These are phyloP conservation scores for Muricea muricata DNA, from an alignment of 92 coral and sea anemone genomes.

Conservation along the genomic window DNA sequence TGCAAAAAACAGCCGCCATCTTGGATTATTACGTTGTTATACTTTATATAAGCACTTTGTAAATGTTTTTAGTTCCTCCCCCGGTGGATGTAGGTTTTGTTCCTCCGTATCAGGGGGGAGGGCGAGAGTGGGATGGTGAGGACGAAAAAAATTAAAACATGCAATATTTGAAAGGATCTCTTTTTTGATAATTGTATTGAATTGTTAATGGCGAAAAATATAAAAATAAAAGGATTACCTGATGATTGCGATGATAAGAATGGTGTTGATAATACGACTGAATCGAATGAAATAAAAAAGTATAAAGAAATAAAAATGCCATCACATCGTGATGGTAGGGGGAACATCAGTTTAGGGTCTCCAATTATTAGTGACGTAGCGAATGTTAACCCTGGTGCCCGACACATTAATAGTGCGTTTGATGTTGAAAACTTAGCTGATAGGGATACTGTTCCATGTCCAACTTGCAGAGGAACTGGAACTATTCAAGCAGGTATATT, in stretches of 20 bases:
- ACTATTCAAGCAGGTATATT: slow-evolving; percentile 81
- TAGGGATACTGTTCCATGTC: slow-evolving; percentile 67
- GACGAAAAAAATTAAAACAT: too few relatives aligned
- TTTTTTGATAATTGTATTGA: too few relatives aligned
- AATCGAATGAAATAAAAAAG: neutral
- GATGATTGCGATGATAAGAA: neutral
- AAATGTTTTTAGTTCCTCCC: neutral
- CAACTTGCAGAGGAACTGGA: slow-evolving; percentile 91
- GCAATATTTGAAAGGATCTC: too few relatives aligned
- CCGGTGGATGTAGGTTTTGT: neutral
- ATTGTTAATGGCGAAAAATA: neutral
- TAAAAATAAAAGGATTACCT: neutral
- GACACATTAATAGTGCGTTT: slow-evolving; percentile 21
- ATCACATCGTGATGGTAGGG: neutral
- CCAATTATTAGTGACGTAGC: neutral
- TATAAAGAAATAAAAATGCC: slow-evolving; percentile 21
- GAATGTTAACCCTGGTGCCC: neutral
- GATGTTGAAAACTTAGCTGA: slow-evolving; percentile 57
- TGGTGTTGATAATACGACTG: neutral
- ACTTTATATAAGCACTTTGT: slow-evolving; percentile 8
- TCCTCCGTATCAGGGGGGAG: too few relatives aligned
- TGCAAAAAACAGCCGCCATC: slow-evolving; percentile 41
- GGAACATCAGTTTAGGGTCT: neutral
- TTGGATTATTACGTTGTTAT: neutral
- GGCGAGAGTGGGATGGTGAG: too few relatives aligned